Conservation (phyloP, 2,888 invertebrate genomes). For the Monoplex corrugatus region DNA sequence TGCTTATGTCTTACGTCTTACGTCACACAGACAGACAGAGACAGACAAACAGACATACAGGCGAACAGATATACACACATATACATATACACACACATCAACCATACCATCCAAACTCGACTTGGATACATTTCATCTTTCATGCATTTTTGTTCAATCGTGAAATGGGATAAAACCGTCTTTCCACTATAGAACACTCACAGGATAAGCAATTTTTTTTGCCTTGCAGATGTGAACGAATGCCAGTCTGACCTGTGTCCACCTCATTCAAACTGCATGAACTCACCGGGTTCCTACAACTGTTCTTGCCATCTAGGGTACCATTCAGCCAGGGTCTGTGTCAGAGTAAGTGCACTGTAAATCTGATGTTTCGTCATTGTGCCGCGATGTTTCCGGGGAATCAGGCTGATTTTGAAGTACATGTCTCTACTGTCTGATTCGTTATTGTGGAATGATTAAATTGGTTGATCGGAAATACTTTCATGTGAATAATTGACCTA, state of each 20-base stretch:
- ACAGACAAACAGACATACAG: neutral
- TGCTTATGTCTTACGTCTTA: too few relatives aligned
- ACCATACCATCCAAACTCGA: neutral
- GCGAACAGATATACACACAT: neutral
- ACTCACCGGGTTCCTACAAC: slow-evolving; percentile 48
- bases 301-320: slow-evolving; percentile 50
- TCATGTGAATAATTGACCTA: too few relatives aligned
- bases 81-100: too few relatives aligned
- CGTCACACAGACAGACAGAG: neutral
- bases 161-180: too few relatives aligned
- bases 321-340: slow-evolving; percentile 1
- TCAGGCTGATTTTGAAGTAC: too few relatives aligned
- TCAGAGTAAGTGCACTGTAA: slow-evolving; percentile 45
- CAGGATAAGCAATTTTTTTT: neutral
- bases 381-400: too few relatives aligned
- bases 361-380: too few relatives aligned
- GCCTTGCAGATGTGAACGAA: slow-evolving; percentile 54
- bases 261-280: slow-evolving; percentile 46
- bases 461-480: too few relatives aligned
- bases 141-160: too few relatives aligned
- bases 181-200: neutral
- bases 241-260: slow-evolving; percentile 46
- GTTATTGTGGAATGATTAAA: too few relatives aligned
- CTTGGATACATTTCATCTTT: neutral
- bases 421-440: too few relatives aligned